Conservation (phyloP, 2,797 vertebrate genomes). For the Taenioides sp. region DNA sequence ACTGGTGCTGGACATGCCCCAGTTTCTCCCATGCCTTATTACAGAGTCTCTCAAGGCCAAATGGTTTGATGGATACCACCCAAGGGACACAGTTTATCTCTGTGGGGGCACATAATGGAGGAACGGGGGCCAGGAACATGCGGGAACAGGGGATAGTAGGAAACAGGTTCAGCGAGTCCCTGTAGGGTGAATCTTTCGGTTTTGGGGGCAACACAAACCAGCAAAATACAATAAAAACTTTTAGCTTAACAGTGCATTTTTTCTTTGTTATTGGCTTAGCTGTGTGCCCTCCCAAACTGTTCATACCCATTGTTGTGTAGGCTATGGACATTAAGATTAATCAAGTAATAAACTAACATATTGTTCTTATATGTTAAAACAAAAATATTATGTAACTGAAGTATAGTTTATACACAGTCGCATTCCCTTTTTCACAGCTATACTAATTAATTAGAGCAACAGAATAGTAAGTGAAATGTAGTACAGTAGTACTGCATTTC, state of each 20-base stretch:
- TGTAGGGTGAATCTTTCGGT: not conserved
- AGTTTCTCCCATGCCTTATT: constrained; percentile 47
- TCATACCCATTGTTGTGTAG: too few species aligned
- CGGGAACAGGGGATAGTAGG: constrained; percentile 20
- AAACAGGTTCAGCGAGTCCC: constrained; percentile 25
- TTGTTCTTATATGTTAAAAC: too few species aligned
- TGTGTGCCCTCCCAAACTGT: too few species aligned
- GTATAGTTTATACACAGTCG: too few species aligned
- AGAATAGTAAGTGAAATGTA: not conserved
- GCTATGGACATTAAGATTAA: too few species aligned
- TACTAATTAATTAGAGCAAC: too few species aligned
- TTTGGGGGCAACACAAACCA: not conserved
- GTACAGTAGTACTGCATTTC: not conserved
- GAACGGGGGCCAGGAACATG: constrained; percentile 18
- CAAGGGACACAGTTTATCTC: constrained; percentile 58
- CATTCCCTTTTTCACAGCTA: too few species aligned
- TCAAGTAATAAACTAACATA: too few species aligned
- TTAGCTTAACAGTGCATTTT: too few species aligned
- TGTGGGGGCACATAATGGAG: constrained; percentile 48
- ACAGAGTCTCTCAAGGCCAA: constrained; percentile 49
- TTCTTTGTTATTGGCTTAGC: too few species aligned
- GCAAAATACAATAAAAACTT: not conserved
- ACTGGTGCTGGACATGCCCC: constrained; percentile 51
- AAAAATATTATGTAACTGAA: too few species aligned
- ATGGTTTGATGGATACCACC: constrained; percentile 61